Conservation (phyloP, 2,113 vertebrate genomes). For the Microcebus jonahi region DNA sequence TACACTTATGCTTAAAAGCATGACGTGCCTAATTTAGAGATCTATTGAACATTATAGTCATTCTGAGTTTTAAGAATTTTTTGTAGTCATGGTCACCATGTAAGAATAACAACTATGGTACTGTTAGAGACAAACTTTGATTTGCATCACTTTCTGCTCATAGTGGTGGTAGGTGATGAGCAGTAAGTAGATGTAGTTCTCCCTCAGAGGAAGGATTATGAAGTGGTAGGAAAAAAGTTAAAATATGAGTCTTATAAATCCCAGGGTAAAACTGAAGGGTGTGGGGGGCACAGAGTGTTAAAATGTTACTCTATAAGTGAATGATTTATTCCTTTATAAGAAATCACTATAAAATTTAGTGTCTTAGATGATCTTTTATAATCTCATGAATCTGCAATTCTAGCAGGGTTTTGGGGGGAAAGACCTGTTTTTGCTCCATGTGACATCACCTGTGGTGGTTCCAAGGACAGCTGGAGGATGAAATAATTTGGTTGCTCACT, state of each 20-base stretch:
- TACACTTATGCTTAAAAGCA: background rate
- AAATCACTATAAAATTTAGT: background rate
- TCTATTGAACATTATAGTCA: background rate
- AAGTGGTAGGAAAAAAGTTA: background rate
- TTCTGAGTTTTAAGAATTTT: background rate
- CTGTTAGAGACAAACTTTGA: background rate
- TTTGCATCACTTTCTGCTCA: background rate
- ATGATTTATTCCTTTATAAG: background rate
- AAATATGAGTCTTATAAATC: background rate
- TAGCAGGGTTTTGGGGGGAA: fast-evolving
- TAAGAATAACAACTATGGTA: background rate
- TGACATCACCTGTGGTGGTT: background rate
- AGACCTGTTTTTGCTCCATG: background rate
- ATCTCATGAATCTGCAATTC: background rate
- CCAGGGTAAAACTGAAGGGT: background rate
- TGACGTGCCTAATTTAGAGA: background rate
- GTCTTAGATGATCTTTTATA: background rate
- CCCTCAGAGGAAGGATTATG: background rate
- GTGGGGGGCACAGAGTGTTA: background rate
- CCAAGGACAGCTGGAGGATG: background rate
- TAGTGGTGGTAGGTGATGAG: background rate
- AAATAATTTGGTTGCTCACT: background rate
- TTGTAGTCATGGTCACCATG: background rate
- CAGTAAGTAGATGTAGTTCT: background rate
- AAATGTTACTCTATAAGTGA: background rate